A percentile compares a stretch with the other conserved stretches of the same genome.
Evolutionary conservation across 2,888 invertebrate species (phyloP).

Genomic region (Crepidodera aurea): DNA sequence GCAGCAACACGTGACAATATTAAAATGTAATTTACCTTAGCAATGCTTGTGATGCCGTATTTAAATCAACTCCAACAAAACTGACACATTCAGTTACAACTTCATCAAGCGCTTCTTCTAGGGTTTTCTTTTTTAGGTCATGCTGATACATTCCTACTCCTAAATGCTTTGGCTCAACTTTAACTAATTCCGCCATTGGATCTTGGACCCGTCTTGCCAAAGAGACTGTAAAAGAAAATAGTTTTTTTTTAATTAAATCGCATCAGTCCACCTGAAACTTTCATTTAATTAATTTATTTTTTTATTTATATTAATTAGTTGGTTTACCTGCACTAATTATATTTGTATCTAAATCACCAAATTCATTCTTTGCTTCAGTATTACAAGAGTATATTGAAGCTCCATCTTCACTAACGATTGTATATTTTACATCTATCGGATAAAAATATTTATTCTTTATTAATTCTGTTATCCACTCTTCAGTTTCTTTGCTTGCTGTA

Average conservation of each 20-base stretch:
- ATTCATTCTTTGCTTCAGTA: slow-evolving; percentile 83
- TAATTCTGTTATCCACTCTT: slow-evolving; percentile 72
- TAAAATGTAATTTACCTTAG: too few relatives aligned
- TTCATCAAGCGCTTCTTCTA: slow-evolving; percentile 77
- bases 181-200: slow-evolving; percentile 90
- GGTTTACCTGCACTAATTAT: slow-evolving; percentile 75
- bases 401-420: slow-evolving; percentile 90
- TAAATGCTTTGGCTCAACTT: slow-evolving; percentile 91
- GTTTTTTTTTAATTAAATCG: background rate
- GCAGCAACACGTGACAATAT: too few relatives aligned
- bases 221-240: slow-evolving; percentile 66
- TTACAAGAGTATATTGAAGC: slow-evolving; percentile 93
- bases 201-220: slow-evolving; percentile 90
- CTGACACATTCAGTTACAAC: slow-evolving; percentile 91
- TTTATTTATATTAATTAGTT: background rate
- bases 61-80: slow-evolving; percentile 91
- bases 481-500: slow-evolving; percentile 88
- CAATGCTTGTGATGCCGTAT: slow-evolving; percentile 83
- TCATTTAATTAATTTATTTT: too few relatives aligned
- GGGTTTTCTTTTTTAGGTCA: slow-evolving; percentile 81
- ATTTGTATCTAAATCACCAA: slow-evolving; percentile 84
- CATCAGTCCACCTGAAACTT: too few relatives aligned
- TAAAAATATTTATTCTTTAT: slow-evolving; percentile 67
- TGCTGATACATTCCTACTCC: slow-evolving; percentile 97
- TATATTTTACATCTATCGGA: slow-evolving; percentile 70